Percentiles rank a stretch among this genome's conserved stretches.
Evolutionary conservation across 1,140 invertebrate species (phyloP).

Genomic region (Microplitis mediator): DNA sequence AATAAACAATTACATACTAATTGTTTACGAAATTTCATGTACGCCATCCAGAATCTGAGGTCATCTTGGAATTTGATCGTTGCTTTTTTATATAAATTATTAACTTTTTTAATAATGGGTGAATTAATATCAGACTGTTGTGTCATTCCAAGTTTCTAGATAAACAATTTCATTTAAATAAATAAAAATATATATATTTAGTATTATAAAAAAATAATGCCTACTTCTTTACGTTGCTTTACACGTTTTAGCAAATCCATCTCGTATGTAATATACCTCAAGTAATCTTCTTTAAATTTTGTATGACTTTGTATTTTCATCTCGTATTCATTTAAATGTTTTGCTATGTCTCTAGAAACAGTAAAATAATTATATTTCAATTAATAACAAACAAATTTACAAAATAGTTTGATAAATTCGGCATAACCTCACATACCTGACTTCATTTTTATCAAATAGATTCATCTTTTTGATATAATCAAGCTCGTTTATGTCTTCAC

Average conservation of each 20-base stretch:
- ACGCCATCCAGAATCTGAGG: constrained; percentile 72
- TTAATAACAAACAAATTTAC: neutral
- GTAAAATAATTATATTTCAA: neutral
- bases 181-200: constrained; percentile 40
- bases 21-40: constrained; percentile 74
- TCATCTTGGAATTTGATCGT: constrained; percentile 70
- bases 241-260: constrained; percentile 72
- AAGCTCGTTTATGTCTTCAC: constrained; percentile 76
- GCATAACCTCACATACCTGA: constrained; percentile 61
- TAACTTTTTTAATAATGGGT: constrained; percentile 69
- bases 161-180: constrained; percentile 21
- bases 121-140: constrained; percentile 71
- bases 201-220: too few species aligned
- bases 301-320: constrained; percentile 72
- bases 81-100: constrained; percentile 69
- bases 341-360: constrained; percentile 67
- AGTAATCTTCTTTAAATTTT: constrained; percentile 74
- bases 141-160: constrained; percentile 64
- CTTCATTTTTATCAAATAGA: constrained; percentile 72
- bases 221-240: constrained; percentile 61
- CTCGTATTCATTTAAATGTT: constrained; percentile 73
- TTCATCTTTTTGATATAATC: constrained; percentile 74
- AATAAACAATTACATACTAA: constrained; percentile 58
- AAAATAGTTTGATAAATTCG: neutral
- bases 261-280: constrained; percentile 76